Conservation (phyloP, 2,113 vertebrate species). For the Menura novaehollandiae region DNA sequence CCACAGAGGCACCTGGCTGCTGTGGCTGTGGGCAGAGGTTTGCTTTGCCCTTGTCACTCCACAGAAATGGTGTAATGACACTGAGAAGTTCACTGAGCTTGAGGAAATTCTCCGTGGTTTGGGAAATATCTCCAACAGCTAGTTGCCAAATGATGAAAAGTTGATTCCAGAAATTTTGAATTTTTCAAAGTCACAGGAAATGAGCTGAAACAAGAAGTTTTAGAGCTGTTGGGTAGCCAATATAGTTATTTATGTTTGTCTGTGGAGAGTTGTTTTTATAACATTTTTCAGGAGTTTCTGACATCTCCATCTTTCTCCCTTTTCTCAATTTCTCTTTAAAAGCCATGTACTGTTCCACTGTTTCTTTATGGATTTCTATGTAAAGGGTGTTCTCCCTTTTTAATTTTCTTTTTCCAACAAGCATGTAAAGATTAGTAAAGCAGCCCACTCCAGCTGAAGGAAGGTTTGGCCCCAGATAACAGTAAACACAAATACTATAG, state of each 20-base stretch:
- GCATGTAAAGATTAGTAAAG: not conserved
- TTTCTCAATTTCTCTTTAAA: not conserved
- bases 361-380: not conserved
- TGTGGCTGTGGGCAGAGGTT: not conserved
- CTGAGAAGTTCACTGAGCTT: not conserved
- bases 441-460: not conserved
- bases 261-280: not conserved
- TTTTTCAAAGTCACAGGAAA: not conserved
- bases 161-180: not conserved
- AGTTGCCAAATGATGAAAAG: not conserved
- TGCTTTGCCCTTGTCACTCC: not conserved
- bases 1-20: not conserved
- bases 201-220: not conserved
- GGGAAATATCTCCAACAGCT: not conserved
- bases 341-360: not conserved
- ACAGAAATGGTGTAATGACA: not conserved
- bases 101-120: not conserved
- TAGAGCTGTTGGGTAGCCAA: not conserved
- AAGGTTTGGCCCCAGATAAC: not conserved
- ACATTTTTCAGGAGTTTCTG: not conserved
- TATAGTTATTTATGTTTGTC: not conserved
- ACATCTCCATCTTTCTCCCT: not conserved
- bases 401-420: not conserved
- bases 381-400: not conserved
- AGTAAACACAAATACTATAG: not conserved